phyloP scores from a whole-genome alignment of 1,140 invertebrate genomes.

The Leptinotarsa texana region DNA sequence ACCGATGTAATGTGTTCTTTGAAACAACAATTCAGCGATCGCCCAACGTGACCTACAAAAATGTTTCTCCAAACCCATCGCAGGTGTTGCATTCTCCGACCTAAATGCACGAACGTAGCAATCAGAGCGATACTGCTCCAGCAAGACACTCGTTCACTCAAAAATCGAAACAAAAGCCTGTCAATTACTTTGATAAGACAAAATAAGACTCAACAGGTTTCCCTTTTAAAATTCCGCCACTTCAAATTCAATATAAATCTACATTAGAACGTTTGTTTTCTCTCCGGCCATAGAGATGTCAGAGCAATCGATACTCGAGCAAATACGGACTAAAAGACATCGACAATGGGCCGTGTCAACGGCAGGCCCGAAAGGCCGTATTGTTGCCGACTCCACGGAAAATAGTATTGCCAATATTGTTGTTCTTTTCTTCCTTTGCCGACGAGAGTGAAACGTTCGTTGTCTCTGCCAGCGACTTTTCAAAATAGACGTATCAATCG shows the following conservation, averaged over 20 bases:
- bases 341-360: slow-evolving; percentile 41
- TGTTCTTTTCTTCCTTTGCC: slow-evolving; percentile 29
- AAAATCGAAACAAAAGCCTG: slow-evolving; percentile 10
- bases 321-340: slow-evolving; percentile 34
- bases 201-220: slow-evolving; percentile 40
- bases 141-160: not conserved
- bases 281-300: slow-evolving; percentile 36
- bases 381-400: slow-evolving; percentile 7
- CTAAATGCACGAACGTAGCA: too few species aligned
- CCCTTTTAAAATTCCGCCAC: slow-evolving; percentile 37
- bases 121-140: not conserved
- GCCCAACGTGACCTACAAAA: too few species aligned
- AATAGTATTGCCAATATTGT: slow-evolving; percentile 32
- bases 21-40: too few species aligned
- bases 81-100: too few species aligned
- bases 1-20: too few species aligned
- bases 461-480: slow-evolving; percentile 17
- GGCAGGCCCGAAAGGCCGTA: slow-evolving; percentile 28
- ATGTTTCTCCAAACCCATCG: too few species aligned
- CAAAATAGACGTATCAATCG: slow-evolving; percentile 19
- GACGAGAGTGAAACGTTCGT: slow-evolving; percentile 4
- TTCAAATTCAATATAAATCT: slow-evolving; percentile 42
- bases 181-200: slow-evolving; percentile 20
- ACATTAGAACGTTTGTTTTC: slow-evolving; percentile 43
- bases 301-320: slow-evolving; percentile 42